phyloP scores from a whole-genome alignment of 2,888 invertebrate species.

The Callosobruchus maculatus region DNA sequence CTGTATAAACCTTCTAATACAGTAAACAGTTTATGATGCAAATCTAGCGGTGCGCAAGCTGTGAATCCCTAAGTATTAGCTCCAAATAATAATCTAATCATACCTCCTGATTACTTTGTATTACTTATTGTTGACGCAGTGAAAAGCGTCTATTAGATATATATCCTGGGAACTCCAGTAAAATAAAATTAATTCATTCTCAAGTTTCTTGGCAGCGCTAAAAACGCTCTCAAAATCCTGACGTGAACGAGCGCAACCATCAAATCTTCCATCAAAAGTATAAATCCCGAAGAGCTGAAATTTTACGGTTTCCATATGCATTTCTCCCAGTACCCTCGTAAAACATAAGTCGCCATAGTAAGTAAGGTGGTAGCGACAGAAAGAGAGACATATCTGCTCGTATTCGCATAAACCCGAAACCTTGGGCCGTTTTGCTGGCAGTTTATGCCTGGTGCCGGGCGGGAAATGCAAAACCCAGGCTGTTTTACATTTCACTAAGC shows the following conservation, averaged over 20 bases:
- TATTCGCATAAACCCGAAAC: conserved; percentile 48
- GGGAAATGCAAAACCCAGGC: conserved; percentile 52
- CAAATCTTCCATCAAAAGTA: conserved; percentile 4
- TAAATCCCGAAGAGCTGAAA: not conserved
- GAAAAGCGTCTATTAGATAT: no score
- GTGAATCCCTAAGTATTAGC: no score
- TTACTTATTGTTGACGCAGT: no score
- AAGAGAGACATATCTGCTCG: conserved; percentile 36
- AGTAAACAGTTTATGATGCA: no score
- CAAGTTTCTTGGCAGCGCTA: no score
- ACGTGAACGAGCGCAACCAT: not conserved
- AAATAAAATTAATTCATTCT: no score
- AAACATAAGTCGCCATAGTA: conserved; percentile 35
- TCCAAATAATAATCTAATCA: no score
- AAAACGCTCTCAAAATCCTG: no score
- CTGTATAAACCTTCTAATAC: no score
- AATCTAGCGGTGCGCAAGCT: no score
- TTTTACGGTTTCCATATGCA: not conserved
- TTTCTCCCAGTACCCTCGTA: conserved; percentile 1
- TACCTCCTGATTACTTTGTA: no score
- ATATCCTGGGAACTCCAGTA: no score
- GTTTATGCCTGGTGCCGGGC: conserved; percentile 52
- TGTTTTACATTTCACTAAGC: conserved; percentile 54
- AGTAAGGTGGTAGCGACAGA: conserved; percentile 39
- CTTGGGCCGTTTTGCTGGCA: conserved; percentile 50